These are phyloP conservation scores for Sakesphorus luctuosus DNA, from an alignment of 2,113 vertebrate genomes.

Conservation along the genomic window DNA sequence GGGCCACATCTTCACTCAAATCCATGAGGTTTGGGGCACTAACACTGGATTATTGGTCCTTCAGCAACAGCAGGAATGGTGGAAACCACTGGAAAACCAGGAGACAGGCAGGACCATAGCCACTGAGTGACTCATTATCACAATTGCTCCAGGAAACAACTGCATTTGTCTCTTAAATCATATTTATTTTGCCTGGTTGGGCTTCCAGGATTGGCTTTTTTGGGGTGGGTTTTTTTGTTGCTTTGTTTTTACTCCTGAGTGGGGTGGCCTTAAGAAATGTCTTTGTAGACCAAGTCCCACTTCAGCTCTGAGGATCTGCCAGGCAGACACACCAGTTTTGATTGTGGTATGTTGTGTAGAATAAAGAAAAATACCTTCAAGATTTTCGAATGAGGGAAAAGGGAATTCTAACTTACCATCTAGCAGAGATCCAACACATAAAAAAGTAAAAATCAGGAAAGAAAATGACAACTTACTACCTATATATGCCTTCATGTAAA, in stretches of 20 bases:
- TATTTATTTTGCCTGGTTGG: not conserved
- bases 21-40: not conserved
- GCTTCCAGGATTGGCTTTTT: not conserved
- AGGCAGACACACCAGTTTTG: not conserved
- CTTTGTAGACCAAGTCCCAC: not conserved
- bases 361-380: not conserved
- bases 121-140: not conserved
- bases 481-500: not conserved
- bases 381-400: not conserved
- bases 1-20: not conserved
- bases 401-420: not conserved
- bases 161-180: not conserved
- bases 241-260: not conserved
- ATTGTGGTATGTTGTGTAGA: not conserved
- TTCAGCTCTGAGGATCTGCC: conserved; percentile 13
- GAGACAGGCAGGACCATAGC: not conserved
- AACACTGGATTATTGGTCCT: not conserved
- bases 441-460: not conserved
- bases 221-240: not conserved
- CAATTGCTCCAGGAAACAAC: not conserved
- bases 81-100: not conserved
- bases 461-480: not conserved
- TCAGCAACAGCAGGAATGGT: not conserved
- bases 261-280: not conserved
- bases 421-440: not conserved